Percentiles rank a stretch among this genome's conserved stretches.
Evolutionary conservation across 2,113 vertebrate species (phyloP).

Genomic region (Zonotrichia leucophrys): DNA sequence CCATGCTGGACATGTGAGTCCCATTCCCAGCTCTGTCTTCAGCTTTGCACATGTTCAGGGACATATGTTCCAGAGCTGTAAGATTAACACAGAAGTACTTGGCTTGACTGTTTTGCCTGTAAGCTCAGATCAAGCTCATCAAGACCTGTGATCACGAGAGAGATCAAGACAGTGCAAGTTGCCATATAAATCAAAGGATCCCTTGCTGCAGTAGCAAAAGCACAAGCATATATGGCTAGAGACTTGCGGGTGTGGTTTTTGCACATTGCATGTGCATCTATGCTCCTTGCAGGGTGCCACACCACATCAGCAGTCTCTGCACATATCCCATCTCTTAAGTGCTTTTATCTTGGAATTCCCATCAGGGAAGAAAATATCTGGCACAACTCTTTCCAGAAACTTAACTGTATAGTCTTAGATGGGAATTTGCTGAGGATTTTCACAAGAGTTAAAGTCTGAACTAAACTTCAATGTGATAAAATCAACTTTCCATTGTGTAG

Average conservation of each 20-base stretch:
- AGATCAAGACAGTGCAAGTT: neutral
- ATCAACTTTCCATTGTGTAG: neutral
- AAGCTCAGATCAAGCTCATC: neutral
- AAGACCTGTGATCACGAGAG: neutral
- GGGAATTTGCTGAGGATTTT: neutral
- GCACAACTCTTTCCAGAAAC: neutral
- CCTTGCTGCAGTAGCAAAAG: neutral
- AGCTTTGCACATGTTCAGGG: neutral
- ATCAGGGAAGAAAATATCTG: neutral
- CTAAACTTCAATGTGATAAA: neutral
- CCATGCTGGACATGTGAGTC: neutral
- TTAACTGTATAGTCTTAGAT: neutral
- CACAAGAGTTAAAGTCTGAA: neutral
- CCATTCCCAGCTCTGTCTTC: neutral
- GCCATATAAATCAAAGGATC: neutral
- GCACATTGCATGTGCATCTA: neutral
- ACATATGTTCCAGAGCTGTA: neutral
- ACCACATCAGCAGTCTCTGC: neutral
- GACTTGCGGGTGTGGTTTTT: neutral
- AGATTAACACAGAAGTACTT: neutral
- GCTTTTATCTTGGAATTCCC: neutral
- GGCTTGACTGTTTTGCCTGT: neutral
- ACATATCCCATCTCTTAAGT: neutral
- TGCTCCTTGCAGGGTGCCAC: neutral
- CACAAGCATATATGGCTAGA: neutral